Conservation (phyloP, 2,888 invertebrate genomes). For the Lobophora halterata region DNA sequence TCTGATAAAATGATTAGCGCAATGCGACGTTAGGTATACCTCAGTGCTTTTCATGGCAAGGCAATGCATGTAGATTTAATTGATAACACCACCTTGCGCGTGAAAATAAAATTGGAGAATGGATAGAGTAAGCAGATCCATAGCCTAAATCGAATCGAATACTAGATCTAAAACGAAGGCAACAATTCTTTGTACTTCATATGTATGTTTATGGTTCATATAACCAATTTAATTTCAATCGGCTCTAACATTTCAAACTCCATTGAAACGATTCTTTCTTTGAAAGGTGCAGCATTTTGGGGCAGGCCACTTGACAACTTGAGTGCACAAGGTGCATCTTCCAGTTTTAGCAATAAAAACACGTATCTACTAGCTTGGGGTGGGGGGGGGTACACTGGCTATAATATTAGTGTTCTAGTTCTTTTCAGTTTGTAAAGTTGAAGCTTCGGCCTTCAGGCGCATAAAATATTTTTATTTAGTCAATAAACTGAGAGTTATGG, state of each 20-base stretch:
- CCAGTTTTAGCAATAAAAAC: constrained; percentile 2
- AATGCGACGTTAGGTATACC: constrained; percentile 36
- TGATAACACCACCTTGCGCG: not conserved
- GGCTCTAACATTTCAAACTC: too few relatives aligned
- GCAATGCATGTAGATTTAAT: constrained; percentile 1
- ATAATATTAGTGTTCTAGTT: too few relatives aligned
- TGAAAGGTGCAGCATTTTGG: constrained; percentile 12
- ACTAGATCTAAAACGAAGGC: too few relatives aligned
- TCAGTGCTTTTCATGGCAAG: constrained; percentile 28
- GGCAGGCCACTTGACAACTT: constrained; percentile 8
- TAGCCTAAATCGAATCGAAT: too few relatives aligned
- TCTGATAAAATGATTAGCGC: constrained; percentile 57
- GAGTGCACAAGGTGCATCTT: constrained; percentile 8
- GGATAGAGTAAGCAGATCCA: too few relatives aligned
- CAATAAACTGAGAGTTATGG: constrained; percentile 51
- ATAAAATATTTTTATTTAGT: constrained; percentile 44
- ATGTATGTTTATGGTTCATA: too few relatives aligned
- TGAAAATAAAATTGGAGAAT: too few relatives aligned
- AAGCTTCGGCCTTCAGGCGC: constrained; percentile 36
- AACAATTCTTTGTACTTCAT: too few relatives aligned
- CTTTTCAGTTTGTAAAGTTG: too few relatives aligned
- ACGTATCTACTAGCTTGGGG: not conserved
- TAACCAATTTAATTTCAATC: too few relatives aligned
- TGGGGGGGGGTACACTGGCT: too few relatives aligned
- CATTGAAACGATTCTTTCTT: constrained; percentile 6